Evolutionary conservation across 2,888 invertebrate species (phyloP), one percentile per base, ranked within the genome.

Genomic region (Lamellibrachia columna): DNA sequence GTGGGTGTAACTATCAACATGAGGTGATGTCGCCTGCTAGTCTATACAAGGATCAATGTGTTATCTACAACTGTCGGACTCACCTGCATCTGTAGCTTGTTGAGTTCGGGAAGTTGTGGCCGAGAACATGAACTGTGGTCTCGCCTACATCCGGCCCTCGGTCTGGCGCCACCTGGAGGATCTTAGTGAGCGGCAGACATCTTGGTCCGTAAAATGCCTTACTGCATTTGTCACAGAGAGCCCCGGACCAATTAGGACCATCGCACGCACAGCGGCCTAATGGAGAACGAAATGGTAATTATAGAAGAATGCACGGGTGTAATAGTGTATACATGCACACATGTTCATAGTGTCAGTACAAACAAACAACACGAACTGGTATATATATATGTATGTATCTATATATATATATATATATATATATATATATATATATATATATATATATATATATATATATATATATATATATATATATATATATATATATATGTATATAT

Each of bases 191-290:
- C 1, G 94, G 94, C 22, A 94, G 93, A 92, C 95, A 95, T 40
- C 93, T 91, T 4, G 93, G 93, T 8, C 94, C 94, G 52, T 94
- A 94, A 92, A 93, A 94, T 3, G 93, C 93, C 55, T 93, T 92
- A 91, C 93, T 94, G 93, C 95, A 95, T n/a, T 91, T 60, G 60
- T 94, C 93, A 91, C 95, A 95, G 3, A 94, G 91, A 40, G 92
- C 91, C 1, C 95, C 95, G 11, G 92, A 90, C 94, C 94, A 95
- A 91, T 94, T 94, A 3, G 91, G 53, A 40, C 91, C 90, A 90
- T 40, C 52, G 92, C 95, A 95, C 2, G 90, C 91, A 91, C 94
- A 95, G 52, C 90, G 90, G 90, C 94, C 94, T 94, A 40, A 40
- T 40, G 40, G 40, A 40, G 40, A 40, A 40, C 40, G 40, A 40